Percentiles rank a stretch among this genome's conserved stretches.
Evolutionary conservation across 2,888 invertebrate genomes (phyloP).

Genomic region (Oxyteleia sp.): DNA sequence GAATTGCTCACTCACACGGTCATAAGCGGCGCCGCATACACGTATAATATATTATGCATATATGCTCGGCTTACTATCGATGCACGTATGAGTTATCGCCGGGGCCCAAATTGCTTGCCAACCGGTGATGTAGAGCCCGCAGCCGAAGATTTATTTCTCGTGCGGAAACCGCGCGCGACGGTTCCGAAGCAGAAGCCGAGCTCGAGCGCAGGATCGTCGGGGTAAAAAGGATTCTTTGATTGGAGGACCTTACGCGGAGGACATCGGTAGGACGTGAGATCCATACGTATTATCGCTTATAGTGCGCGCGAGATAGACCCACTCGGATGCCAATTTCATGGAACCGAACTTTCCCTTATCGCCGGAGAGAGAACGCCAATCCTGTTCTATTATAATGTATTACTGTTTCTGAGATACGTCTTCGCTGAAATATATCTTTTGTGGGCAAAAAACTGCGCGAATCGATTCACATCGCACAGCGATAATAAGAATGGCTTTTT

Average conservation of each 20-base stretch:
- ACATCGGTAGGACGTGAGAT: conserved; percentile 69
- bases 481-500: conserved; percentile 28
- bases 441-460: conserved; percentile 13
- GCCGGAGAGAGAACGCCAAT: conserved; percentile 65
- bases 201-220: conserved; percentile 46
- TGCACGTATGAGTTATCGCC: conserved; percentile 87
- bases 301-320: conserved; percentile 74
- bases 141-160: conserved; percentile 85
- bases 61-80: conserved; percentile 83
- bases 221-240: conserved; percentile 59
- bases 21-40: conserved; percentile 64
- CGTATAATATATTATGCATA: conserved; percentile 80
- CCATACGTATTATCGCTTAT: conserved; percentile 78
- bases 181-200: conserved; percentile 50
- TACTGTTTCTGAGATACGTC: conserved; percentile 57
- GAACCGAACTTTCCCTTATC: conserved; percentile 77
- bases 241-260: conserved; percentile 65
- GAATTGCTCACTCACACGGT: conserved; percentile 18
- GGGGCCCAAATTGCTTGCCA: conserved; percentile 87
- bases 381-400: conserved; percentile 64
- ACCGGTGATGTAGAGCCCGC: conserved; percentile 86
- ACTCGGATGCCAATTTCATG: conserved; percentile 81
- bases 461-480: conserved; percentile 30
- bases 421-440: conserved; percentile 37
- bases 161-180: conserved; percentile 75